These are phyloP conservation scores for Cydia amplana DNA, from an alignment of 1,140 invertebrate genomes.

Conservation along the genomic window DNA sequence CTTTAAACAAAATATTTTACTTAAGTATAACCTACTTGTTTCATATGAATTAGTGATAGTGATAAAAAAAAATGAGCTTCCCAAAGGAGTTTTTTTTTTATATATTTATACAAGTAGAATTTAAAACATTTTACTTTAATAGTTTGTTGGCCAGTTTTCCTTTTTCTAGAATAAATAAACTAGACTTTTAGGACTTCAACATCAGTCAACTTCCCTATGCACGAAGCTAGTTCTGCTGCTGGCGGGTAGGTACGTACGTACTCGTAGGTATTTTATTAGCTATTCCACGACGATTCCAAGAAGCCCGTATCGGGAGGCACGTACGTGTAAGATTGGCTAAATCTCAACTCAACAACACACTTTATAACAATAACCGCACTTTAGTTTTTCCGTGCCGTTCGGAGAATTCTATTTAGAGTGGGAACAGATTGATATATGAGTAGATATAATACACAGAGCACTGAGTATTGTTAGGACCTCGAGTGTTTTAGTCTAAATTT, in stretches of 20 bases:
- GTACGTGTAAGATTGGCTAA: conserved; percentile 64
- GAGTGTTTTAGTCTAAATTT: background rate
- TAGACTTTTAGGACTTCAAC: too few species aligned
- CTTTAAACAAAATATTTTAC: too few species aligned
- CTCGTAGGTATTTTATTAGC: conserved; percentile 43
- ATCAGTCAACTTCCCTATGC: too few species aligned
- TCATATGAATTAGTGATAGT: too few species aligned
- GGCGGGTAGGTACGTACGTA: background rate
- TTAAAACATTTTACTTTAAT: too few species aligned
- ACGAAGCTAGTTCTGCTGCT: too few species aligned
- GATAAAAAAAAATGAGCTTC: too few species aligned
- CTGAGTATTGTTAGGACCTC: background rate
- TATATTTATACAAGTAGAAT: too few species aligned
- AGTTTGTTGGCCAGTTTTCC: too few species aligned
- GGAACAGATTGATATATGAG: background rate
- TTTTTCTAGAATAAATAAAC: too few species aligned
- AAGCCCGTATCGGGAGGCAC: conserved; percentile 69
- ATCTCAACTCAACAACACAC: conserved; percentile 55
- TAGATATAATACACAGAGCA: conserved; percentile 33
- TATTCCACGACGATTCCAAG: conserved; percentile 58
- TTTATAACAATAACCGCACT: conserved; percentile 49
- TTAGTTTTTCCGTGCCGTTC: conserved; percentile 22
- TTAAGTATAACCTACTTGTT: too few species aligned
- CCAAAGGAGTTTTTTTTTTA: too few species aligned
- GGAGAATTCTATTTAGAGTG: conserved; percentile 31